phyloP scores from a whole-genome alignment of 2,888 invertebrate species.

The Caenorhabditis panamensis region DNA sequence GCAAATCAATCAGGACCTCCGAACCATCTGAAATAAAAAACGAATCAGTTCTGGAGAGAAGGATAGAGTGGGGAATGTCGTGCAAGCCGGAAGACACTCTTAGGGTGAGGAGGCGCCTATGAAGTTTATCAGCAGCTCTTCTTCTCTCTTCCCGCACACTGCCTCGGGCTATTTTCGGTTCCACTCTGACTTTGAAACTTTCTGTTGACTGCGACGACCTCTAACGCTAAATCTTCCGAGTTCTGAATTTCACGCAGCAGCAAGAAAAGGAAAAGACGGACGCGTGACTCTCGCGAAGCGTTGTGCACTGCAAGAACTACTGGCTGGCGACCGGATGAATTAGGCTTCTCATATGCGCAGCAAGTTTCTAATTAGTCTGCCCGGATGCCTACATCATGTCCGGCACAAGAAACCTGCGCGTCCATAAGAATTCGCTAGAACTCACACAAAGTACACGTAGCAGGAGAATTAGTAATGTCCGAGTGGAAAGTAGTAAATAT shows the following conservation, averaged over 20 bases:
- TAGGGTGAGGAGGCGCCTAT: constrained; percentile 1
- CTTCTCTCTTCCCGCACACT: neutral
- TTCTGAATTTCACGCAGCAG: constrained; percentile 36
- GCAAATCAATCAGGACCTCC: constrained; percentile 73
- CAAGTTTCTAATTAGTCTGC: constrained; percentile 16
- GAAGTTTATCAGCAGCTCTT: constrained; percentile 28
- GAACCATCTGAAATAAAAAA: constrained; percentile 66
- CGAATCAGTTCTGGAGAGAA: too few species aligned
- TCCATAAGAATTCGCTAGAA: neutral
- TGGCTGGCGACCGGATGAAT: neutral
- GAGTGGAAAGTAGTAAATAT: neutral
- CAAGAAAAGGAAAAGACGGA: constrained; percentile 4
- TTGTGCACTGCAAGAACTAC: neutral
- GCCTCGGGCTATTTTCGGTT: constrained; percentile 38
- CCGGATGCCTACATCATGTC: neutral
- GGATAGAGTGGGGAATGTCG: neutral
- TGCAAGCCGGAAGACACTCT: constrained; percentile 3
- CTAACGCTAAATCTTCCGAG: constrained; percentile 32
- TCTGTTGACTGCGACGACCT: constrained; percentile 3
- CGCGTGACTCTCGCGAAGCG: neutral
- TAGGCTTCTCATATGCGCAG: constrained; percentile 4
- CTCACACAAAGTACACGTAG: neutral
- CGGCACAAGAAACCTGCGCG: constrained; percentile 5
- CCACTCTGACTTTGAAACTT: constrained; percentile 34
- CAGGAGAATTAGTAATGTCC: neutral